Evolutionary conservation across 2,888 invertebrate genomes (phyloP).

Genomic region (Stenotaenia linearis): DNA sequence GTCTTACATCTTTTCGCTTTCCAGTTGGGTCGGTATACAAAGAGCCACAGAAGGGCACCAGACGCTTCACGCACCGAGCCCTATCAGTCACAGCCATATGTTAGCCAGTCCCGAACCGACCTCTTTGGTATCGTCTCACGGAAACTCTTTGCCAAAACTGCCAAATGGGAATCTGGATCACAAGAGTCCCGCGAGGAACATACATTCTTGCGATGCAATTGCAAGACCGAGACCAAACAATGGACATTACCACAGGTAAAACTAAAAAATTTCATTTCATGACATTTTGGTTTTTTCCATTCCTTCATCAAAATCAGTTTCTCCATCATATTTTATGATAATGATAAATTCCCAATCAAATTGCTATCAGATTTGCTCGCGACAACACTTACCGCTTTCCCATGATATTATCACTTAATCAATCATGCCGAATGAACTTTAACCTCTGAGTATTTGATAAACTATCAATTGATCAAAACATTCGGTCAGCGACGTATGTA

Average conservation of each 20-base stretch:
- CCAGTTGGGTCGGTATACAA: conserved; percentile 29
- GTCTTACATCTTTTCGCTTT: background rate
- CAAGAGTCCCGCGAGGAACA: background rate
- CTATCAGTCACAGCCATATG: conserved; percentile 31
- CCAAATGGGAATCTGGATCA: conserved; percentile 27
- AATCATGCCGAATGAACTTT: background rate
- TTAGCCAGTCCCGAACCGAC: conserved; percentile 33
- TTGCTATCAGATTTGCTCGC: background rate
- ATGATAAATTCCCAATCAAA: too few relatives aligned
- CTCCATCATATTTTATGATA: too few relatives aligned
- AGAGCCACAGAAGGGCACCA: conserved; percentile 20
- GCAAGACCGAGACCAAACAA: conserved; percentile 14
- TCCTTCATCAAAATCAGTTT: background rate
- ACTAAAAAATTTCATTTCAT: background rate
- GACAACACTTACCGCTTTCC: background rate
- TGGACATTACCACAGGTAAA: conserved; percentile 28
- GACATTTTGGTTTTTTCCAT: too few relatives aligned
- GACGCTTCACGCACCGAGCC: conserved; percentile 29
- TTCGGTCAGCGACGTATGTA: background rate
- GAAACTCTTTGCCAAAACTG: conserved; percentile 28
- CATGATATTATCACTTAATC: background rate
- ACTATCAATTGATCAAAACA: background rate
- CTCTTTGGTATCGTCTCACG: conserved; percentile 28
- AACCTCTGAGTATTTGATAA: background rate
- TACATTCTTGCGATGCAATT: conserved; percentile 27